Percentiles rank a stretch among this genome's conserved stretches.
phyloP scores from a whole-genome alignment of 2,888 invertebrate species.

The Magallana nippona region DNA sequence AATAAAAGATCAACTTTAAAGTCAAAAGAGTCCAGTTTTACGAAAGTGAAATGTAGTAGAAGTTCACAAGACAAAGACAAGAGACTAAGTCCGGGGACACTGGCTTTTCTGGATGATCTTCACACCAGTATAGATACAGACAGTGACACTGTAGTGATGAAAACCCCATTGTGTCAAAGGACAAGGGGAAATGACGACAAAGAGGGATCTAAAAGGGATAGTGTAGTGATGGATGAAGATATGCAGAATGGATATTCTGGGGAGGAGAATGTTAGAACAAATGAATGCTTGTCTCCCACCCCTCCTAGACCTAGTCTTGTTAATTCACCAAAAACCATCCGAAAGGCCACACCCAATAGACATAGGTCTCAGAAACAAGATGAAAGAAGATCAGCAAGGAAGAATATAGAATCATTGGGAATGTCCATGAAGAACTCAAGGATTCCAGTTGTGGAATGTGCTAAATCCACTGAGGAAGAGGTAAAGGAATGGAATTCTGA shows the following conservation, averaged over 20 bases:
- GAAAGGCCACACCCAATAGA: conserved; percentile 43
- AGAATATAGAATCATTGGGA: neutral
- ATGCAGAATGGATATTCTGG: neutral
- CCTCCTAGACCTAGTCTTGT: conserved; percentile 68
- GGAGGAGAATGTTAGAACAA: conserved; percentile 17
- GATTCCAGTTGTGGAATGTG: neutral
- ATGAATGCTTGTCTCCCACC: conserved; percentile 76
- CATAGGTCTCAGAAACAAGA: neutral
- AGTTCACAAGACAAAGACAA: conserved; percentile 25
- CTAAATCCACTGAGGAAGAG: neutral
- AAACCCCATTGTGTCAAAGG: conserved; percentile 1
- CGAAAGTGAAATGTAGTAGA: neutral
- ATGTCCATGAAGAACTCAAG: neutral
- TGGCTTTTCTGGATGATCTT: conserved; percentile 49
- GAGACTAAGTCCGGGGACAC: conserved; percentile 51
- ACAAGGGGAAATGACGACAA: neutral
- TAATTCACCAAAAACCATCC: conserved; percentile 50
- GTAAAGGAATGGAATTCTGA: neutral
- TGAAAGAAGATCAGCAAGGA: neutral
- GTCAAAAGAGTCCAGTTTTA: neutral
- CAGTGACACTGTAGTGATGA: neutral
- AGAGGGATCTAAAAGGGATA: neutral
- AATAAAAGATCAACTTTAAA: neutral
- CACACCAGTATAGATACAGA: conserved; percentile 21
- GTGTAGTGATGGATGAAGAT: conserved; percentile 29